Base-by-base conservation (phyloP, 1,140 invertebrate genomes). In the Hormaphis cornu region DNA sequence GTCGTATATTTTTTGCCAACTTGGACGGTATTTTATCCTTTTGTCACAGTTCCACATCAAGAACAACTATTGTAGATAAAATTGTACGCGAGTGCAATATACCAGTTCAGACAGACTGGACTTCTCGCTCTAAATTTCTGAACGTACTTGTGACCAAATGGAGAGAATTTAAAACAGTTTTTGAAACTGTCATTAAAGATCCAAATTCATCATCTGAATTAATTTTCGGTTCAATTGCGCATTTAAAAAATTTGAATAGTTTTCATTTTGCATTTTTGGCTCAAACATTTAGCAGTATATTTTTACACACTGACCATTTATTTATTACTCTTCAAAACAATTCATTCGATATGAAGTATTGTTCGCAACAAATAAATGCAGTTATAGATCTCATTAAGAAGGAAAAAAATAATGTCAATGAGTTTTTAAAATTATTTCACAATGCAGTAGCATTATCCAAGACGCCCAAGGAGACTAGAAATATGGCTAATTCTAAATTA, bases 291-390 rank as follows among this genome's bases (percentile, higher is more conserved):
- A 59, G 37, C 28, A 40, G 14, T 22, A 53, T 53, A 9, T 53
- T 53, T 22, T 10, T 10, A 9, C 12, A 12, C 12, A 53, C 50
- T 9, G 50, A 53, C 22, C 12, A 30, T 22, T 18, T 59, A n/a
- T 59, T 35, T 40, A 35, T n/a, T 59, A 35, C 33, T 16, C n/a
- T 59, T 7, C 30, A 59, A 59, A 59, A 24, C 14, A 59, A 59
- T 14, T 33, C 20, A 35, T 40, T 59, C 22, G 30, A 59, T 18
- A 59, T 59, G 12, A 24, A 59, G 3, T 59, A 30, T 59, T 59
- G 30, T 59, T 9, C 24, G 3, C 18, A 16, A 22, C 20, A 48
- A 48, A 48, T 48, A 8, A 8, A 22, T 24, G 24, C 0, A 22
- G 8, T 48, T 8, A 10, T 12, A 30, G 28, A 53, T n/a, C 18